A percentile compares a stretch with the other conserved stretches of the same genome.
phyloP scores from a whole-genome alignment of 2,888 invertebrate species.

The Nephrotoma appendiculata region DNA sequence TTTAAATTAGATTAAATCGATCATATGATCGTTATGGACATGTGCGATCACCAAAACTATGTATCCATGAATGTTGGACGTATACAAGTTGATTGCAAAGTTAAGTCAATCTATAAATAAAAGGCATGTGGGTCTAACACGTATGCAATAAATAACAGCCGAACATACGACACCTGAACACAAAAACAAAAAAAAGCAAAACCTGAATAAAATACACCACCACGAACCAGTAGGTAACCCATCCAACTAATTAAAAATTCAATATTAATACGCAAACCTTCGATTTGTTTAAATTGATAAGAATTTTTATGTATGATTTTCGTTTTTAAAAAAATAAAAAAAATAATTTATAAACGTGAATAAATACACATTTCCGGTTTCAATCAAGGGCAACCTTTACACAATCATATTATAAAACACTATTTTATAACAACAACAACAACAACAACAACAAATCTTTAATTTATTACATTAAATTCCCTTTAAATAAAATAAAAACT shows the following conservation, averaged over 20 bases:
- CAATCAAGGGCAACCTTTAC: not conserved
- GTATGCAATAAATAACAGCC: not conserved
- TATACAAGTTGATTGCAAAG: too few relatives aligned
- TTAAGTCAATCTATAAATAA: not conserved
- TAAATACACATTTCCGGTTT: not conserved
- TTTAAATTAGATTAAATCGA: too few relatives aligned
- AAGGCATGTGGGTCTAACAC: not conserved
- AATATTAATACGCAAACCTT: not conserved
- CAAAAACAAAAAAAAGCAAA: not conserved
- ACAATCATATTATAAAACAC: not conserved
- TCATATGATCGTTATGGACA: too few relatives aligned
- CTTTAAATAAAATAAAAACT: not conserved
- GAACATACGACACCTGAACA: not conserved
- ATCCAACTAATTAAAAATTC: not conserved
- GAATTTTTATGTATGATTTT: not conserved
- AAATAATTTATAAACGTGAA: not conserved
- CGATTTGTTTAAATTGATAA: not conserved
- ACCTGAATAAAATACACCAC: not conserved
- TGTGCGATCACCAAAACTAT: too few relatives aligned
- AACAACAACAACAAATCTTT: not conserved
- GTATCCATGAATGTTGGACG: too few relatives aligned
- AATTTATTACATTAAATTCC: not conserved
- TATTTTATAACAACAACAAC: not conserved
- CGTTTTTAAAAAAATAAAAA: not conserved
- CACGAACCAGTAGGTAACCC: not conserved